These are phyloP conservation scores for Notodromas monacha DNA, from an alignment of 2,888 invertebrate species.

Conservation along the genomic window DNA sequence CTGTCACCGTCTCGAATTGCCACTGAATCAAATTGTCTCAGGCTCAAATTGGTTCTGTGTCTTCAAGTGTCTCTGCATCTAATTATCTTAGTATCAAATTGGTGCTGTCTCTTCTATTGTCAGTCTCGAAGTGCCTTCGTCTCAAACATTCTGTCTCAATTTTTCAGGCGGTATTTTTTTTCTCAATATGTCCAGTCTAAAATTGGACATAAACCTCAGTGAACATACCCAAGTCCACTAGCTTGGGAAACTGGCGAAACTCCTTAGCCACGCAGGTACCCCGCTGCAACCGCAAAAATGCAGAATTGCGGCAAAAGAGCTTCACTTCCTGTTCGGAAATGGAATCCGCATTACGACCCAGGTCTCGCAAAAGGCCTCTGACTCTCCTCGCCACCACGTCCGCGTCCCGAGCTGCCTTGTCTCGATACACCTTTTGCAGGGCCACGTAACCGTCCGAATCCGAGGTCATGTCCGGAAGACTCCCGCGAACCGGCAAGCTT, in stretches of 20 bases:
- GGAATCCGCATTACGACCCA: conserved; percentile 34
- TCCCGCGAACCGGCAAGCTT: conserved; percentile 46
- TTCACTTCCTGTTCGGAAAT: conserved; percentile 47
- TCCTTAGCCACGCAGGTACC: conserved; percentile 32
- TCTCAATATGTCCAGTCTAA: not conserved
- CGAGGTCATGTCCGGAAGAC: conserved; percentile 81
- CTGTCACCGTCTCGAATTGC: too few relatives aligned
- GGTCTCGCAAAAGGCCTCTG: conserved; percentile 26
- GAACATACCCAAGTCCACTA: conserved; percentile 38
- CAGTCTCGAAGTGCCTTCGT: not conserved
- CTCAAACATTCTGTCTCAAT: not conserved
- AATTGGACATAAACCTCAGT: conserved; percentile 27
- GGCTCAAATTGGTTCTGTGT: too few relatives aligned
- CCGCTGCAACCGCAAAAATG: conserved; percentile 38
- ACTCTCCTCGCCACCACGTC: conserved; percentile 32
- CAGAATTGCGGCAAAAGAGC: conserved; percentile 50
- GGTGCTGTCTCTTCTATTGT: too few relatives aligned
- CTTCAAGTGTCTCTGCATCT: too few relatives aligned
- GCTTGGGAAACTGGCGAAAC: conserved; percentile 57
- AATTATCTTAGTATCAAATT: too few relatives aligned
- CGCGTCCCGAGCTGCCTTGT: conserved; percentile 46
- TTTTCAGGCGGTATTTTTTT: not conserved
- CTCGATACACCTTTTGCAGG: conserved; percentile 48
- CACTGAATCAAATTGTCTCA: too few relatives aligned
- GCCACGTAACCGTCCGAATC: conserved; percentile 64